phyloP scores from a whole-genome alignment of 2,113 vertebrate species.

The Lepus europaeus region DNA sequence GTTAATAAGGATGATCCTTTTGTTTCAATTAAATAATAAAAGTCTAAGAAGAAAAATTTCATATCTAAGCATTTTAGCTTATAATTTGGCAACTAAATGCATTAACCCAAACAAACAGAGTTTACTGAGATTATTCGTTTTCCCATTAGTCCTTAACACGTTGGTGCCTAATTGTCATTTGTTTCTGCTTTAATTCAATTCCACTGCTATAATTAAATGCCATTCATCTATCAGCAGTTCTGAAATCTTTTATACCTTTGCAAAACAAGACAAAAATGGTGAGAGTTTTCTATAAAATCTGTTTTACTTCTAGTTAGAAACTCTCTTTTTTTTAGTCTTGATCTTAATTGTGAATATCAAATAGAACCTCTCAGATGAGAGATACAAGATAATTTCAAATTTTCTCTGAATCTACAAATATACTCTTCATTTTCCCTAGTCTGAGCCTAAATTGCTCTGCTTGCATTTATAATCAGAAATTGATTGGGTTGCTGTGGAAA shows the following conservation, averaged over 20 bases:
- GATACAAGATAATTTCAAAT: constrained; percentile 69
- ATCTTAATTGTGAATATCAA: constrained; percentile 68
- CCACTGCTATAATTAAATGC: constrained; percentile 47
- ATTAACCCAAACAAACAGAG: neutral
- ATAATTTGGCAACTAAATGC: constrained; percentile 23
- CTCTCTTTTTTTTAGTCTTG: constrained; percentile 65
- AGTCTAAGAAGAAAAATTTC: constrained; percentile 15
- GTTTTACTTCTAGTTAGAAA: constrained; percentile 46
- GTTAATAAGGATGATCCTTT: constrained; percentile 3
- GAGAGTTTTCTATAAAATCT: constrained; percentile 44
- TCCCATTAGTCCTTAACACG: neutral
- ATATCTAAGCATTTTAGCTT: constrained; percentile 21
- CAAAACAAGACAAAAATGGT: neutral
- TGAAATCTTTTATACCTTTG: constrained; percentile 32
- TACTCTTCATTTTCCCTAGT: constrained; percentile 59
- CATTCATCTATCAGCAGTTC: neutral
- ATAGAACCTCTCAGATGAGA: constrained; percentile 52
- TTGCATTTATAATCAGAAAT: constrained; percentile 81
- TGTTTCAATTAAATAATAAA: constrained; percentile 52
- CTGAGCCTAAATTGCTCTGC: constrained; percentile 71
- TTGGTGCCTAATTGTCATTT: neutral
- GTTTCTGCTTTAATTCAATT: constrained; percentile 36
- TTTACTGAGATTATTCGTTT: constrained; percentile 7
- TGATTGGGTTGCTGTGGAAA: constrained; percentile 83
- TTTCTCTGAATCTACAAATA: constrained; percentile 67